Base-by-base conservation (phyloP, 2,113 vertebrate genomes). In the Neolamprologus falcicula region DNA sequence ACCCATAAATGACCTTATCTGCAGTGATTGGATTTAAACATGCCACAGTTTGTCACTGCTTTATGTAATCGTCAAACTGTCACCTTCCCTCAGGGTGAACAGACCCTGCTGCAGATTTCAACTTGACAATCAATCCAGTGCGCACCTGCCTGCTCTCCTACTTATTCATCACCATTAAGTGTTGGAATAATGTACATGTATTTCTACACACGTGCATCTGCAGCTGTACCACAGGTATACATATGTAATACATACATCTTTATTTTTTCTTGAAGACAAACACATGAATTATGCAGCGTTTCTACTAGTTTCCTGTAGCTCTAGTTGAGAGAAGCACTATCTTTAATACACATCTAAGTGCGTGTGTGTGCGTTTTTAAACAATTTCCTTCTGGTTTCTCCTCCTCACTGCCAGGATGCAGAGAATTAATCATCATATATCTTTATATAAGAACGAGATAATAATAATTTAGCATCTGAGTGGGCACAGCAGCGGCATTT, bases 11-110 rank as follows among this genome's bases (percentile, higher is more conserved):
- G 40, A 54, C 83, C 40, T 87, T 55, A 85, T 89, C 57, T 55
- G 11, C 61, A 37, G 7, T 87, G 84, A 93, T 83, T 91, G 85
- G 92, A 92, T 93, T 92, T 90, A 63, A 7, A 81, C 57, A 81
- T n/a, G 54, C 54, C 86, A 86, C 66, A 54, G 55, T 83, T 83
- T 71, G 73, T 26, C 57, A 79, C 37, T 88, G 86, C 76, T 90
- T 92, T 90, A 87, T 85, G 87, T 88, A 93, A 92, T 88, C 82
- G 37, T 33, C 84, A 90, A 88, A 80, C 61, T 90, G 83, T 90
- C 92, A 91, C 86, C 81, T 86, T 87, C 80, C 82, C 78, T 83
- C 86, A 57, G 87, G 54, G 88, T 17, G 83, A 83, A 80, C 28
- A 53, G 17, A 86, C 10, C 42, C 42, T 78, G 42, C 71, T 78